Base-by-base conservation (phyloP, 2,113 vertebrate species). In the Callopanchax toddi region DNA sequence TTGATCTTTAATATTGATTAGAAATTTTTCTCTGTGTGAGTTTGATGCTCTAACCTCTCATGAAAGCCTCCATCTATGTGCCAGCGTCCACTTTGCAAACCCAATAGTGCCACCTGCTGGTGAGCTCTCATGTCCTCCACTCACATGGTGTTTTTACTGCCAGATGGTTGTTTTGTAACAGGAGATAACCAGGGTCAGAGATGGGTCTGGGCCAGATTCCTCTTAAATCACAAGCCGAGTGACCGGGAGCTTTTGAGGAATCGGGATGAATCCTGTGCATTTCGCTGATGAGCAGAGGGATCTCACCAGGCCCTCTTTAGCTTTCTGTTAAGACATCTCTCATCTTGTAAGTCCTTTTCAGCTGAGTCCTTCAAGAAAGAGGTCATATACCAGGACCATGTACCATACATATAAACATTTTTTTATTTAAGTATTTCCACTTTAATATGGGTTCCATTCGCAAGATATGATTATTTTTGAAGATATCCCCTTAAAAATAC, bases 51-150 rank as follows among this genome's bases (percentile, higher is more conserved):
- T 29, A 29, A 29, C 25, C 26, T 51, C 23, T 46, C 20, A 21
- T 20, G 40, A 17, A 44, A 66, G 11, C 40, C 23, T 20, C 4
- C 21, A 29, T 48, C 26, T 6, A 3, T 23, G 11, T 60, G 62
- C 70, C 36, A n/a, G 3, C 17, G 0, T 20, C 53, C 48, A 46
- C 26, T 36, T 70, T 67, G 32, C 32, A 21, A 43, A 23, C 79
- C 71, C 80, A 74, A 64, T 26, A 64, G 67, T 76, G 80, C 80
- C 82, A 81, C 69, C 85, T 89, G 67, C 79, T 74, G 78, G 70
- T 44, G 29, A 5, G n/a, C 42, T 53, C 57, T 44, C 43, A 55
- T 64, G 43, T 6, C n/a, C 59, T 40, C 52, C 8, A 26, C 21
- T 43, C 1, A 18, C 32, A 46, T 55, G 26, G 66, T 52, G 53